Evolutionary conservation across 2,113 vertebrate species (phyloP).

Genomic region (Microcebus griseorufus): DNA sequence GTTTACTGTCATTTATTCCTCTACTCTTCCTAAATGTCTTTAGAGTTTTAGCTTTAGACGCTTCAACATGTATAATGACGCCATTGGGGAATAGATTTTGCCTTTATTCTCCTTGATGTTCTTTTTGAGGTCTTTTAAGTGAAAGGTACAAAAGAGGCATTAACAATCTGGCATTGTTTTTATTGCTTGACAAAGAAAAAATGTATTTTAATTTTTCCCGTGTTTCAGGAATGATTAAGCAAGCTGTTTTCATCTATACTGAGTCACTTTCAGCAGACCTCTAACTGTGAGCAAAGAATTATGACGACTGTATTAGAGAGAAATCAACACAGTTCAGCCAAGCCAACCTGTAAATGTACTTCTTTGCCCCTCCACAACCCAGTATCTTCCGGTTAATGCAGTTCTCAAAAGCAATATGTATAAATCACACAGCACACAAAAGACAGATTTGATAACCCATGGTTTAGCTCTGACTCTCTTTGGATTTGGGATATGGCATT

Average conservation of each 20-base stretch:
- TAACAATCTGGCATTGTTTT: conserved; percentile 86
- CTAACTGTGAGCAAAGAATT: conserved; percentile 75
- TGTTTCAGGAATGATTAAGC: conserved; percentile 83
- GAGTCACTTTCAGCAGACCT: conserved; percentile 78
- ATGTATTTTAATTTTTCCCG: conserved; percentile 84
- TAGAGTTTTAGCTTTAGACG: conserved; percentile 80
- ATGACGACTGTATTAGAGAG: conserved; percentile 65
- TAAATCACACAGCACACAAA: conserved; percentile 73
- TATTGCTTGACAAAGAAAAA: conserved; percentile 83
- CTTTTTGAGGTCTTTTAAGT: conserved; percentile 85
- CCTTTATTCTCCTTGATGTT: conserved; percentile 84
- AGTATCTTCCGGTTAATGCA: conserved; percentile 56
- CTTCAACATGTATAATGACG: conserved; percentile 85
- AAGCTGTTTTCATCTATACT: conserved; percentile 73
- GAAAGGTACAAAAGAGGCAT: conserved; percentile 86
- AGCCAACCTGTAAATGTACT: conserved; percentile 8
- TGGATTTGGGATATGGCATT: conserved; percentile 56
- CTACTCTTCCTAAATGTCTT: conserved; percentile 78
- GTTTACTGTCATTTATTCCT: conserved; percentile 83
- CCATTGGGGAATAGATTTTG: conserved; percentile 84
- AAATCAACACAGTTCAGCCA: conserved; percentile 63
- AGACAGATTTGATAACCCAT: conserved; percentile 55
- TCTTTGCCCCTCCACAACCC: conserved; percentile 43
- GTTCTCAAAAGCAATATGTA: conserved; percentile 54
- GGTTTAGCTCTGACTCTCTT: conserved; percentile 17